Conservation (phyloP, 2,797 vertebrate genomes). For the Crocidura indochinensis region DNA sequence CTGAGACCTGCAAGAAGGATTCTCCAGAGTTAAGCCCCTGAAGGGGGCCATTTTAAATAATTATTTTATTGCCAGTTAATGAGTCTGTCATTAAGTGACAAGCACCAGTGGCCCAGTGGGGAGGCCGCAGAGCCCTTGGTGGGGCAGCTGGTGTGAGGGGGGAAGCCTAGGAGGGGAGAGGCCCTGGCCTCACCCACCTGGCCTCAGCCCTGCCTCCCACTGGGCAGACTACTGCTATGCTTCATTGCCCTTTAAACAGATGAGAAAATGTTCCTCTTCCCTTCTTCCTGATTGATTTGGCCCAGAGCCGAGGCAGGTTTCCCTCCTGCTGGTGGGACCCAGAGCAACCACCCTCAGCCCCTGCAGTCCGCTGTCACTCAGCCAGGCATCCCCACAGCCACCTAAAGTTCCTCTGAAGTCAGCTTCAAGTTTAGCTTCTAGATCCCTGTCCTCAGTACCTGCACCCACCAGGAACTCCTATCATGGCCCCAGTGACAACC, state of each 20-base stretch:
- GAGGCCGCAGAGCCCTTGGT: neutral
- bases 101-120: neutral
- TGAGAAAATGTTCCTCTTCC: constrained; percentile 74
- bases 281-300: constrained; percentile 79
- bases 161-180: neutral
- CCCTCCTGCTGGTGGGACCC: constrained; percentile 34
- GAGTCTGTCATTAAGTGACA: constrained; percentile 56
- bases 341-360: constrained; percentile 19
- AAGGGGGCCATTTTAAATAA: constrained; percentile 52
- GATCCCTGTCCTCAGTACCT: neutral
- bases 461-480: constrained; percentile 9
- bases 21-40: neutral
- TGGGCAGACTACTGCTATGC: constrained; percentile 73
- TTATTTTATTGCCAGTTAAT: constrained; percentile 59
- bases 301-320: constrained; percentile 79
- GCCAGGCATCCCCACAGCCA: neutral
- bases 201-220: constrained; percentile 71
- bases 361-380: neutral
- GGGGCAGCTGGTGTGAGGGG: neutral
- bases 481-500: constrained; percentile 35
- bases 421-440: constrained; percentile 27
- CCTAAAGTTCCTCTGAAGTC: neutral
- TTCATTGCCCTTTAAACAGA: constrained; percentile 80
- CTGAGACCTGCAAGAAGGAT: neutral
- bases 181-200: constrained; percentile 1